phyloP scores from a whole-genome alignment of 2,113 vertebrate genomes.

The Sclerurus mexicanus region DNA sequence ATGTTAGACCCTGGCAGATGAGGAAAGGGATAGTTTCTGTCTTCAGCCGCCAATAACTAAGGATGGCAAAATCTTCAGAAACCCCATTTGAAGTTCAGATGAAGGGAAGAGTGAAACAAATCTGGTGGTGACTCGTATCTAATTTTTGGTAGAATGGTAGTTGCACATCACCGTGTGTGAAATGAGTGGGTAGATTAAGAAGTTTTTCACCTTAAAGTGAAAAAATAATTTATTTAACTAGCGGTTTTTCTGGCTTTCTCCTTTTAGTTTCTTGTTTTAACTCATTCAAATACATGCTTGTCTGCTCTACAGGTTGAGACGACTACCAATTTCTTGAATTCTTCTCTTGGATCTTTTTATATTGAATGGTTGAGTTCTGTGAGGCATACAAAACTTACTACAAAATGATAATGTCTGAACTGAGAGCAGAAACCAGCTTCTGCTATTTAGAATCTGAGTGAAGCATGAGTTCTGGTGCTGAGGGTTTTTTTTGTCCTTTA shows the following conservation, averaged over 20 bases:
- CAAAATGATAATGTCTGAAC: neutral
- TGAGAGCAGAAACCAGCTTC: neutral
- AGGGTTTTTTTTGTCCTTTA: neutral
- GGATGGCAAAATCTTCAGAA: neutral
- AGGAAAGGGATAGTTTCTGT: neutral
- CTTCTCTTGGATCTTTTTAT: neutral
- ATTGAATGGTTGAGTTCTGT: neutral
- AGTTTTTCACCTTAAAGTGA: neutral
- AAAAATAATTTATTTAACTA: neutral
- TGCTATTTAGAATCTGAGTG: neutral
- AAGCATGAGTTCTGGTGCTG: neutral
- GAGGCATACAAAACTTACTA: neutral
- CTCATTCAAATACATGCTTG: neutral
- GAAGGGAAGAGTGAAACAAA: neutral
- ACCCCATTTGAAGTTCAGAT: neutral
- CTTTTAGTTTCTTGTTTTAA: neutral
- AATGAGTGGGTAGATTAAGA: neutral
- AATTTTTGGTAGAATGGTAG: neutral
- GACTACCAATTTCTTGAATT: neutral
- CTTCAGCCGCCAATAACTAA: neutral
- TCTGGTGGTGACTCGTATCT: neutral
- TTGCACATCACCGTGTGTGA: neutral
- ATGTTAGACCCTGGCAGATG: neutral
- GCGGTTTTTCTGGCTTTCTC: constrained; percentile 6
- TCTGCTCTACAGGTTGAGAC: neutral